Evolutionary conservation across 1,140 invertebrate genomes (phyloP), one percentile per base, ranked within the genome.

Genomic region (Gryllus bimaculatus): DNA sequence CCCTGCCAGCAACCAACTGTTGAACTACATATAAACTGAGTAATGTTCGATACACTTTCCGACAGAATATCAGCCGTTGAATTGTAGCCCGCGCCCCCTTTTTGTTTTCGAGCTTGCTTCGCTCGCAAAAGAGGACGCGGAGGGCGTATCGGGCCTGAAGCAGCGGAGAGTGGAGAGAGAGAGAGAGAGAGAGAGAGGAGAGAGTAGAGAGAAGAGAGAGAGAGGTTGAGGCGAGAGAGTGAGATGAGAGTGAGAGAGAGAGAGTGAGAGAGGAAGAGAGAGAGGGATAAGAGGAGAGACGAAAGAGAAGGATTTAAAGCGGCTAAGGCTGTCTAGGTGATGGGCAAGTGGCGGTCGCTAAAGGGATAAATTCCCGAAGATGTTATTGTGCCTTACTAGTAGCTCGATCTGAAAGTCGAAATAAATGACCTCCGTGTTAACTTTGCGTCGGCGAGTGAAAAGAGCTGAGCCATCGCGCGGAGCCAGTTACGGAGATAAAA

Each of bases 41-140:
- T 66, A 66, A 66, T 66, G 2, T 66, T 66, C 54, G 54, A 66
- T 13, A 66, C 54, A 66, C 54, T 66, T 66, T 66, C 54, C 54
- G 54, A 66, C 54, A 66, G 54, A 66, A 66, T 66, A 66, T 66
- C 54, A 66, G 54, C 18, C 54, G 54, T 66, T 66, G 54, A 66
- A 66, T 66, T 66, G 54, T 66, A 66, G n/a, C n/a, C n/a, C 54
- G 54, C 54, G n/a, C n/a, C n/a, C n/a, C n/a, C n/a, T n/a, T n/a
- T n/a, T n/a, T n/a, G n/a, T n/a, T n/a, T 13, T 18, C 10, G 54
- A 66, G 54, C 10, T 66, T 18, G 54, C 26, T n/a, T 39, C 26
- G 26, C 26, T 39, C 26, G 26, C 26, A 39, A 39, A 39, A 39
- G 54, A 66, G 54, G 10, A 7, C 54, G 7, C 54, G 54, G 54